A percentile compares a stretch with the other conserved stretches of the same genome.
Conservation (phyloP, 2,113 vertebrate species). For the Shinisaurus crocodilurus region DNA sequence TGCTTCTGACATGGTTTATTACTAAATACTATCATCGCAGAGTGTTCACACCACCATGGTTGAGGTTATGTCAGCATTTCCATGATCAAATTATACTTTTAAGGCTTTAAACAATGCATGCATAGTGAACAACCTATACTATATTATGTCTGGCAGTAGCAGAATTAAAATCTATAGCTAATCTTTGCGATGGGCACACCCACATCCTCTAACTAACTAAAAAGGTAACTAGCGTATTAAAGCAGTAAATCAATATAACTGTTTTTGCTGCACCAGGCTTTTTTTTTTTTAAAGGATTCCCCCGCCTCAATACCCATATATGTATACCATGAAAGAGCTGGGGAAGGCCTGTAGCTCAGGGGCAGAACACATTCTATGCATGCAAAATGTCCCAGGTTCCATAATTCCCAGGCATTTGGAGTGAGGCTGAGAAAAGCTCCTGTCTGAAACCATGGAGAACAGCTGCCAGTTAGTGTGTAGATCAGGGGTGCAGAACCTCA, state of each 20-base stretch:
- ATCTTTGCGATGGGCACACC: not conserved
- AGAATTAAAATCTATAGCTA: not conserved
- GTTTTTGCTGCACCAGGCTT: not conserved
- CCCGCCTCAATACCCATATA: not conserved
- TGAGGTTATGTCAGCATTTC: slow-evolving; percentile 21
- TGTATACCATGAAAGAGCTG: not conserved
- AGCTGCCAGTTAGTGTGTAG: no score
- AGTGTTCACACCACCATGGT: not conserved
- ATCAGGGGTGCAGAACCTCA: no score
- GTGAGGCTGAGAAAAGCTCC: no score
- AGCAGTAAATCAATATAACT: not conserved
- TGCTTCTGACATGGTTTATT: not conserved
- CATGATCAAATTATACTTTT: not conserved
- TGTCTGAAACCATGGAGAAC: no score
- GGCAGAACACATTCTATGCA: not conserved
- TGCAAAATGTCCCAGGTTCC: not conserved
- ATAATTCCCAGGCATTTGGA: not conserved
- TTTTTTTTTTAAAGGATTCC: not conserved
- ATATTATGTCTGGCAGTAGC: not conserved
- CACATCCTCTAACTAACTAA: not conserved
- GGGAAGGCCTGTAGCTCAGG: not conserved
- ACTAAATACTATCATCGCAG: not conserved
- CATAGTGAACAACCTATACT: not conserved
- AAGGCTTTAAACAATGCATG: not conserved
- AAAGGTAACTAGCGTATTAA: not conserved